Conservation (phyloP, 2,888 invertebrate genomes). For the Corbicula japonica region DNA sequence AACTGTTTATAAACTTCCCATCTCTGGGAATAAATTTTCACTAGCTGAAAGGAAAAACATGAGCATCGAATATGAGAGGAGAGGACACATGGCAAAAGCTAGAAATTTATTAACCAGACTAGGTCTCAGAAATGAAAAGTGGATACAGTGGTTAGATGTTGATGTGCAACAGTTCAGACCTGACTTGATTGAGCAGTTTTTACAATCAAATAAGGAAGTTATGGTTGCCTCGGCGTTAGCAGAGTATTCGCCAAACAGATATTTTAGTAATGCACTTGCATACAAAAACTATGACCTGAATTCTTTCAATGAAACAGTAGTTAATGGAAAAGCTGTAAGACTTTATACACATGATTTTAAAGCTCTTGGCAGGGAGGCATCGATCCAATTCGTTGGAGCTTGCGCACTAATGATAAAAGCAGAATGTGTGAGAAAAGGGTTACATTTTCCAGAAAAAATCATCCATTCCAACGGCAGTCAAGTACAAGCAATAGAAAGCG, state of each 20-base stretch:
- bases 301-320: neutral
- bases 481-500: too few relatives aligned
- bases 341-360: neutral
- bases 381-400: neutral
- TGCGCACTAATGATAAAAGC: constrained; percentile 6
- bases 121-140: neutral
- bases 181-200: constrained; percentile 2
- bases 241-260: too few relatives aligned
- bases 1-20: constrained; percentile 3
- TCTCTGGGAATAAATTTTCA: constrained; percentile 3
- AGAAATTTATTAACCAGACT: neutral
- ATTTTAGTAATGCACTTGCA: neutral
- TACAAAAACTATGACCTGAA: neutral
- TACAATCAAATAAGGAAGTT: constrained; percentile 2
- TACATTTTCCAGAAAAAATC: neutral
- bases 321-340: neutral
- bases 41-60: too few relatives aligned
- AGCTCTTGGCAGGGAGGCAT: neutral
- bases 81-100: constrained; percentile 6
- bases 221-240: constrained; percentile 5
- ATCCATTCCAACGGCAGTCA: neutral
- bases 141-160: constrained; percentile 6
- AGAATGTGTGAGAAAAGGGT: constrained; percentile 4
- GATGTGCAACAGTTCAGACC: neutral
- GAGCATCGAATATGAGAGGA: too few relatives aligned